Conservation (phyloP, 2,888 invertebrate species). For the Morinoia aosen region DNA sequence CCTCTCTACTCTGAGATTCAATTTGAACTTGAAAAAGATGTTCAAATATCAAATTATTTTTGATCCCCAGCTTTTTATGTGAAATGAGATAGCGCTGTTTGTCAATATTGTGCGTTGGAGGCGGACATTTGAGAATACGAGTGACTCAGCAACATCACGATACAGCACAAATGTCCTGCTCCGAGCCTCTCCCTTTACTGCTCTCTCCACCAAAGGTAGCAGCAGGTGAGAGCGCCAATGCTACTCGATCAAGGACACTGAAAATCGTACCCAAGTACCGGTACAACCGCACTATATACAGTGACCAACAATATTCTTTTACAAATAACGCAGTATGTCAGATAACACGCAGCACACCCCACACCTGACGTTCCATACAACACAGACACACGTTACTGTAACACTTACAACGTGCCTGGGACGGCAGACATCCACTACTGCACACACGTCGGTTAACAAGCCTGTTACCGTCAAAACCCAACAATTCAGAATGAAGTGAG, state of each 20-base stretch:
- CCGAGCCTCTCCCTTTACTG: background rate
- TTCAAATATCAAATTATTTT: background rate
- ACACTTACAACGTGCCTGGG: background rate
- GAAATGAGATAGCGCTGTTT: background rate
- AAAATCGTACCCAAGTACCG: no score
- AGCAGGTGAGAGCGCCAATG: background rate
- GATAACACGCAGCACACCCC: no score
- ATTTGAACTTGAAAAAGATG: background rate
- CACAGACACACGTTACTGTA: background rate
- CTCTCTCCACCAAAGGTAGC: background rate
- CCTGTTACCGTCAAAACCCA: background rate
- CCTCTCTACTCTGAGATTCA: background rate
- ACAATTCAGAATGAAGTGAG: background rate
- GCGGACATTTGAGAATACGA: background rate
- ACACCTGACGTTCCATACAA: background rate
- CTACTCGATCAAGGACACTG: no score
- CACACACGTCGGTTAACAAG: background rate
- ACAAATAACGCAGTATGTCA: no score
- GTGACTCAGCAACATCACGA: background rate
- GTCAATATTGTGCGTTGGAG: background rate
- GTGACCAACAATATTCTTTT: no score
- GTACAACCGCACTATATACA: no score
- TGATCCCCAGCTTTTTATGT: background rate
- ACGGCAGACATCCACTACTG: background rate
- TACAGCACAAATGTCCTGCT: background rate